These are phyloP conservation scores for Trogon melanurus DNA, from an alignment of 2,113 vertebrate genomes.

Conservation along the genomic window DNA sequence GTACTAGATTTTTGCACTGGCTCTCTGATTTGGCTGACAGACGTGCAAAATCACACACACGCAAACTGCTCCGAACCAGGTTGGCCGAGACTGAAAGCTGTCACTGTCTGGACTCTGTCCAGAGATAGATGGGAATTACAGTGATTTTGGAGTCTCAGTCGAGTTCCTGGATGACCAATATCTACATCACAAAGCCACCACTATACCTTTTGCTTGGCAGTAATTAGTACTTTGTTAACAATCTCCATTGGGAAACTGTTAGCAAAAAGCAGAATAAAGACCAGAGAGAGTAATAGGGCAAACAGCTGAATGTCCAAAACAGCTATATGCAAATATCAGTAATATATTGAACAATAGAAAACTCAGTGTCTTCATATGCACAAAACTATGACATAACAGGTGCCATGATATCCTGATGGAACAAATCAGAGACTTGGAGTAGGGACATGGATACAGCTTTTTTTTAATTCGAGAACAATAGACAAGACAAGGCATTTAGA, in stretches of 20 bases:
- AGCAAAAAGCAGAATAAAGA: not conserved
- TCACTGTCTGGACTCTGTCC: constrained; percentile 32
- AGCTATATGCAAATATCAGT: not conserved
- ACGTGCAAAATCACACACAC: not conserved
- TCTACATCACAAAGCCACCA: constrained; percentile 45
- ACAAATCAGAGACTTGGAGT: not conserved
- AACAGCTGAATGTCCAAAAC: not conserved
- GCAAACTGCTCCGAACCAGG: constrained; percentile 31
- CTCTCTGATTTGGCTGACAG: constrained; percentile 33
- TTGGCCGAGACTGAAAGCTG: constrained; percentile 49
- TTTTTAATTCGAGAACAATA: not conserved
- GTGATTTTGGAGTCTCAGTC: constrained; percentile 29
- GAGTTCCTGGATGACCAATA: constrained; percentile 44
- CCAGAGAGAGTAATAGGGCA: not conserved
- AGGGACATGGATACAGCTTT: not conserved
- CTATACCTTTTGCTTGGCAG: constrained; percentile 19
- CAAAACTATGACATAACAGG: not conserved
- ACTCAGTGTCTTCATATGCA: not conserved
- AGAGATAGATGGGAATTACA: constrained; percentile 56
- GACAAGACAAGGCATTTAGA: not conserved
- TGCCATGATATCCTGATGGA: not conserved
- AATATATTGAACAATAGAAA: not conserved
- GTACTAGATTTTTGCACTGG: constrained; percentile 5
- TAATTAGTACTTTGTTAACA: constrained; percentile 27
- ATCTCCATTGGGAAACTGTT: not conserved